These are phyloP conservation scores for Drosophila nr. perissopoda DNA, from an alignment of 2,888 invertebrate species.

Conservation along the genomic window DNA sequence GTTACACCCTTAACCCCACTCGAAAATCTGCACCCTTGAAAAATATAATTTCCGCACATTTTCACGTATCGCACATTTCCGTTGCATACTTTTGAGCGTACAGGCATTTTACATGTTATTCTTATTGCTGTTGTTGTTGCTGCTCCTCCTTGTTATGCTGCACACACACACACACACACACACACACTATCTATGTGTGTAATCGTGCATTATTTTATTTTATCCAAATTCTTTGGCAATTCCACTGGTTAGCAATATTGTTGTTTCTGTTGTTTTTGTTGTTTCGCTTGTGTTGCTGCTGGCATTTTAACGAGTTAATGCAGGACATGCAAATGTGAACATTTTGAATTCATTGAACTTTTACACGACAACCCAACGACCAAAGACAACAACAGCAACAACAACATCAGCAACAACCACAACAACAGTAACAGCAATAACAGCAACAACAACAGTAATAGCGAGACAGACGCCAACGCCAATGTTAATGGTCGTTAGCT, in stretches of 20 bases:
- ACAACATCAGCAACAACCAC: constrained; percentile 2
- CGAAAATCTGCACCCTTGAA: constrained; percentile 53
- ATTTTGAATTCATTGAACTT: constrained; percentile 81
- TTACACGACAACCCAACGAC: constrained; percentile 52
- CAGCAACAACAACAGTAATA: neutral
- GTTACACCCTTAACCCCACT: neutral
- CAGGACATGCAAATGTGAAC: constrained; percentile 81
- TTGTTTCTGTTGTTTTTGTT: constrained; percentile 33
- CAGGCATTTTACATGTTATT: constrained; percentile 63
- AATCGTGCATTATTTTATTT: constrained; percentile 65
- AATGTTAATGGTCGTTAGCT: neutral
- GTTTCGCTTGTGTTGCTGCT: constrained; percentile 52
- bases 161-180: neutral
- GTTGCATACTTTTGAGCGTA: constrained; percentile 74
- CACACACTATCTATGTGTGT: constrained; percentile 4
- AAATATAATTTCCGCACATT: constrained; percentile 78
- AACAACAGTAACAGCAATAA: neutral
- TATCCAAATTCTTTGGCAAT: constrained; percentile 68
- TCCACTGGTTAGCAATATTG: constrained; percentile 41
- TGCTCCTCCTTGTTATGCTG: constrained; percentile 9
- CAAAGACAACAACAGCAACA: constrained; percentile 38
- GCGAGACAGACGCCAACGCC: constrained; percentile 5
- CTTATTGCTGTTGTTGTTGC: neutral
- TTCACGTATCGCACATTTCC: constrained; percentile 78
- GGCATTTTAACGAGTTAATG: constrained; percentile 82